Evolutionary conservation across 2,113 vertebrate genomes (phyloP).

Genomic region (Gobio gobio): DNA sequence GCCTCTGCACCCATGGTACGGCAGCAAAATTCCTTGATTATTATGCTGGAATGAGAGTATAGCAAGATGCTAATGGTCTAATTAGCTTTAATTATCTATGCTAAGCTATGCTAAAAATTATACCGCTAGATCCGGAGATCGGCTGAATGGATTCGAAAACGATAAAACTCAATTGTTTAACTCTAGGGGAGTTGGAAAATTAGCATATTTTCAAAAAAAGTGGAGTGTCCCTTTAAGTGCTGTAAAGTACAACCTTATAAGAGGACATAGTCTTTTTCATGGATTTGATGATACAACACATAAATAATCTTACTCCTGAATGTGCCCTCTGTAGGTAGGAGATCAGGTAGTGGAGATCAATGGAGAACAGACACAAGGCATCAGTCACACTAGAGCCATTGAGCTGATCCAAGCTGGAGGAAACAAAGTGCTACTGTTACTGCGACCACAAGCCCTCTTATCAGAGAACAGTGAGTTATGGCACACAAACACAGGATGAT

Average conservation of each 20-base stretch:
- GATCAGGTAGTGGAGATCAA: slow-evolving; percentile 99
- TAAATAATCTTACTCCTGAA: not conserved
- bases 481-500: not conserved
- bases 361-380: slow-evolving; percentile 94
- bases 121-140: no score
- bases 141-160: no score
- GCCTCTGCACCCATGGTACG: no score
- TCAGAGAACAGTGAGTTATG: slow-evolving; percentile 88
- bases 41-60: no score
- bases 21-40: no score
- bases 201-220: no score
- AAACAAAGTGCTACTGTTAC: slow-evolving; percentile 89
- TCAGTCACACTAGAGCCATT: slow-evolving; percentile 96
- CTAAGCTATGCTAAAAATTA: no score
- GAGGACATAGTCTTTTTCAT: not conserved
- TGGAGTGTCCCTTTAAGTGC: not conserved
- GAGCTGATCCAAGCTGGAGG: slow-evolving; percentile 98
- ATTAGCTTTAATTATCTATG: no score
- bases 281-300: not conserved
- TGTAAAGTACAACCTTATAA: not conserved
- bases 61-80: no score
- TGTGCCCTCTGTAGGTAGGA: slow-evolving; percentile 82
- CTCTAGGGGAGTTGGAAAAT: no score
- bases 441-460: slow-evolving; percentile 89
- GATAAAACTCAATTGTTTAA: no score